A percentile compares a stretch with the other conserved stretches of the same genome.
phyloP scores from a whole-genome alignment of 2,888 invertebrate species.

The Calliphora vomitoria region DNA sequence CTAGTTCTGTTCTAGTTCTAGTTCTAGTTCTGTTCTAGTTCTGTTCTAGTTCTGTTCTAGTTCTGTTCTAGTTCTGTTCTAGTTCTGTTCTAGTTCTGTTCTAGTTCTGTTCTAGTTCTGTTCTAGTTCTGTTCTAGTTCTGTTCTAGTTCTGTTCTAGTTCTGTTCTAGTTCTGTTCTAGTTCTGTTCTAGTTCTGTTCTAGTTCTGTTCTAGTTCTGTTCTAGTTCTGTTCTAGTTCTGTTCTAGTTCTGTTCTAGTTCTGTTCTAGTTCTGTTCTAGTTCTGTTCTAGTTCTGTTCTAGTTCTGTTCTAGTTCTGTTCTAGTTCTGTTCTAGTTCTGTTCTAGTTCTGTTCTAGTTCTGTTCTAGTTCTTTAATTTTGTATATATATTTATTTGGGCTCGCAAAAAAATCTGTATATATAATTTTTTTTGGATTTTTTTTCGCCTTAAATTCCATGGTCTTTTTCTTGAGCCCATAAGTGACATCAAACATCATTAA shows the following conservation, averaged over 20 bases:
- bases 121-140: not conserved
- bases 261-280: not conserved
- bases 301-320: not conserved
- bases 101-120: not conserved
- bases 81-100: not conserved
- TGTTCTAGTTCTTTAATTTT: not conserved
- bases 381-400: no score
- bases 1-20: conserved; percentile 2
- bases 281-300: not conserved
- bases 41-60: not conserved
- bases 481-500: conserved; percentile 73
- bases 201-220: not conserved
- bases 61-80: not conserved
- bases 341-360: not conserved
- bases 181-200: no score
- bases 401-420: no score
- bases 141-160: not conserved
- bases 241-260: not conserved
- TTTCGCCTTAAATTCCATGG: conserved; percentile 34
- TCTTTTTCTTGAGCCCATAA: conserved; percentile 63
- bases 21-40: not conserved
- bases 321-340: not conserved
- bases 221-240: not conserved
- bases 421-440: conserved; percentile 12
- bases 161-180: not conserved